phyloP scores from a whole-genome alignment of 2,888 invertebrate species.

The Erpobdella octoculata region DNA sequence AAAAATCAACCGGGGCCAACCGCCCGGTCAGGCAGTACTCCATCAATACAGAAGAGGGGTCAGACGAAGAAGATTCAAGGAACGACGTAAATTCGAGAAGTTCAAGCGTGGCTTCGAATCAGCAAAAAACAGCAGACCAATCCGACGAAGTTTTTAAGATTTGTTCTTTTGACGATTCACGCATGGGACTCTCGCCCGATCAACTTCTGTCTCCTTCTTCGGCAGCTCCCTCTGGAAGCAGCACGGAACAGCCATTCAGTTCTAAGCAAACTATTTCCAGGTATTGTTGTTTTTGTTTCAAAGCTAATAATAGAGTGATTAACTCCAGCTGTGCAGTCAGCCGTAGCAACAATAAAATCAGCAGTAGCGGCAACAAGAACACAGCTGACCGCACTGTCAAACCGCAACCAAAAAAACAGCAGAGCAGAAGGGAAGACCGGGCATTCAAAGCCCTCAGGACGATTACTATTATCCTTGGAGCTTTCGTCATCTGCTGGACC shows the following conservation, averaged over 20 bases:
- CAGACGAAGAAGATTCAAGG: conserved; percentile 4
- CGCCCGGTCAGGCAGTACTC: not conserved
- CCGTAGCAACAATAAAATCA: not conserved
- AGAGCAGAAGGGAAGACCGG: conserved; percentile 73
- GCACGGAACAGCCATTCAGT: not conserved
- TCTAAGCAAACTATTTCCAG: not conserved
- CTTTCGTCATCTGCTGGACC: conserved; percentile 95
- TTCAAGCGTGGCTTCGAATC: not conserved
- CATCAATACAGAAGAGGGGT: conserved; percentile 2
- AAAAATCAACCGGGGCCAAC: too few species aligned
- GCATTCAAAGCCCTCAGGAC: conserved; percentile 95
- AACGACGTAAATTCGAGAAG: not conserved
- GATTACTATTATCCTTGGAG: conserved; percentile 95
- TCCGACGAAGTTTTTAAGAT: not conserved
- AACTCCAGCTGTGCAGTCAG: not conserved
- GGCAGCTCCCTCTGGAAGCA: not conserved
- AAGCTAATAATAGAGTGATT: not conserved
- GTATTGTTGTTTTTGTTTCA: not conserved
- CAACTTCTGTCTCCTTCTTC: not conserved
- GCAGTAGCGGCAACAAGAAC: not conserved
- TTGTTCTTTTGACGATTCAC: too few species aligned
- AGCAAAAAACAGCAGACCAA: not conserved
- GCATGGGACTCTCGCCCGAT: not conserved
- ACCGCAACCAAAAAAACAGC: not conserved
- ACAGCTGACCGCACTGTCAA: not conserved